These are phyloP conservation scores for Semotilus atromaculatus DNA, from an alignment of 2,797 vertebrate species.

Conservation along the genomic window DNA sequence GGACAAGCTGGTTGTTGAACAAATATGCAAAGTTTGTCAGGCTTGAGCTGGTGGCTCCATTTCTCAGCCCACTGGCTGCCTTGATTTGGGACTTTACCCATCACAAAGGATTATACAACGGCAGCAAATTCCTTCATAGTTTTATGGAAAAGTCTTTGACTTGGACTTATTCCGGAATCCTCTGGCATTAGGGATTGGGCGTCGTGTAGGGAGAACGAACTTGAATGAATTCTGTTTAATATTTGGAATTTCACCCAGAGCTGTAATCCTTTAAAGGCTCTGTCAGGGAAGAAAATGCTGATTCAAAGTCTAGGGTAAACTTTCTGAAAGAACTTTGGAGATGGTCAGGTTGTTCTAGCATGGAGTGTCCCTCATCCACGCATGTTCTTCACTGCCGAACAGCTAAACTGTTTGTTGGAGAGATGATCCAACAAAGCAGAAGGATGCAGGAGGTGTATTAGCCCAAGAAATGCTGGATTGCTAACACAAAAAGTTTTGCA, in stretches of 20 bases:
- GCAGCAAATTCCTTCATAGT: constrained; percentile 39
- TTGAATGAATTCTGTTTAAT: constrained; percentile 14
- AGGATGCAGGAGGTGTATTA: not conserved
- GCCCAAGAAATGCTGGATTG: not conserved
- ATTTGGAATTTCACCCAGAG: constrained; percentile 15
- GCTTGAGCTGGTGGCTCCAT: constrained; percentile 37
- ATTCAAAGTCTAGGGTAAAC: constrained; percentile 16
- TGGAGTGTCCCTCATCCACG: not conserved
- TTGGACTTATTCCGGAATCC: constrained; percentile 37
- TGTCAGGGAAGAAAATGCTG: constrained; percentile 19
- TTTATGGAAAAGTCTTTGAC: constrained; percentile 49
- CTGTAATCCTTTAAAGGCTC: constrained; percentile 27
- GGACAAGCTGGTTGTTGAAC: constrained; percentile 31
- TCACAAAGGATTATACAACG: constrained; percentile 43
- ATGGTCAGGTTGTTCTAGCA: not conserved
- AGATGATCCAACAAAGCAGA: not conserved
- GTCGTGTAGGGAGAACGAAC: constrained; percentile 29
- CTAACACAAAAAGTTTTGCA: not conserved
- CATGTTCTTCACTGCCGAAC: not conserved
- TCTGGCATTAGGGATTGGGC: constrained; percentile 31
- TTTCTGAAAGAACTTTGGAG: constrained; percentile 15
- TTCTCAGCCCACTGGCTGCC: constrained; percentile 36
- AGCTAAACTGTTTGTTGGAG: not conserved
- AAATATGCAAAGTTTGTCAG: constrained; percentile 46
- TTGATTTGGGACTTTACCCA: constrained; percentile 44